Conservation (phyloP, 2,888 invertebrate genomes). For the Arctia plantaginis region DNA sequence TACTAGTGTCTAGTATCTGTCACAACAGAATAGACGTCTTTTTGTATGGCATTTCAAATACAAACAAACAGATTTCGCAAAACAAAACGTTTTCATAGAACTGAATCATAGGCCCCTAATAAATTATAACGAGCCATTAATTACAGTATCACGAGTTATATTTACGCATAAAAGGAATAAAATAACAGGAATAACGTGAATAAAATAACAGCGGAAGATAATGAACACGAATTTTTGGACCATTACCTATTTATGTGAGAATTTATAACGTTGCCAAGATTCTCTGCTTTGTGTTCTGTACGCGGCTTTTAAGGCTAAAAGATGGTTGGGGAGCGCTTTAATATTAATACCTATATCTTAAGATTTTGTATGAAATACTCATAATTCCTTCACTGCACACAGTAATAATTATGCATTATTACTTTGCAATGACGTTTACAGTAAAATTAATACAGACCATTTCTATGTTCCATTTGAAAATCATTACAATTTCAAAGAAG, state of each 20-base stretch:
- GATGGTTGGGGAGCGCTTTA: neutral
- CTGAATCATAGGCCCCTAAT: slow-evolving; percentile 42
- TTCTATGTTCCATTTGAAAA: no score
- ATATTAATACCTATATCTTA: neutral
- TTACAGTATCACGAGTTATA: slow-evolving; percentile 52
- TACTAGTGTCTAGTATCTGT: neutral
- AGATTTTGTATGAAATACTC: neutral
- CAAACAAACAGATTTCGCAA: slow-evolving; percentile 17
- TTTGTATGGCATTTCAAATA: slow-evolving; percentile 8
- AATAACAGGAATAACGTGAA: slow-evolving; percentile 45
- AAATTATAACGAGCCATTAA: slow-evolving; percentile 55
- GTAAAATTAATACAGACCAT: no score
- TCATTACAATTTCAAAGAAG: no score
- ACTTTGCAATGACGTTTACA: neutral
- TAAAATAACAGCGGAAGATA: slow-evolving; percentile 49
- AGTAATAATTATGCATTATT: neutral
- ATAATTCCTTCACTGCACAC: neutral
- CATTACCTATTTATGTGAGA: slow-evolving; percentile 52
- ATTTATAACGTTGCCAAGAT: slow-evolving; percentile 49
- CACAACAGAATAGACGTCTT: neutral
- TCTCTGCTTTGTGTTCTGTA: slow-evolving; percentile 15
- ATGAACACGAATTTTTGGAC: slow-evolving; percentile 54
- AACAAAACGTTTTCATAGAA: slow-evolving; percentile 35
- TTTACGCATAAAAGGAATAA: slow-evolving; percentile 50
- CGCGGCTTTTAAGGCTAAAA: neutral